Percentiles rank a stretch among this genome's conserved stretches.
Conservation (phyloP, 2,888 invertebrate genomes). For the Drosophila lutescens region DNA sequence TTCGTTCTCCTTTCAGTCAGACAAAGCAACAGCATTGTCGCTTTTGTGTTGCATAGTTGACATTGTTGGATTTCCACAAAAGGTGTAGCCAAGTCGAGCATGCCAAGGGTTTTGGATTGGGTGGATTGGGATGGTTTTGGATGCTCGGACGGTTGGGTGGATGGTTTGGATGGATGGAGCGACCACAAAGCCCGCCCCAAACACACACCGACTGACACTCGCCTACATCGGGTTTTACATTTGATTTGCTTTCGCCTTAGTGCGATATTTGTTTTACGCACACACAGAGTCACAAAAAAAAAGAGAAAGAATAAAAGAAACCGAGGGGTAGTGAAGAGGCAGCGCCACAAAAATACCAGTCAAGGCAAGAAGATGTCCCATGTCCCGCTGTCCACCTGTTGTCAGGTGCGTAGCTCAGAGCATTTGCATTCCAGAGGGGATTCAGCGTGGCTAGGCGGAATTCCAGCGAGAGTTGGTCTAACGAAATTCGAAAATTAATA, state of each 20-base stretch:
- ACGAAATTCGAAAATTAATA: background rate
- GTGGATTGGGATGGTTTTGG: constrained; percentile 2
- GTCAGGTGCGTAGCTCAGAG: constrained; percentile 31
- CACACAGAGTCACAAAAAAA: constrained; percentile 8
- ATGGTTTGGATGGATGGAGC: constrained; percentile 4
- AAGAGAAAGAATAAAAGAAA: background rate
- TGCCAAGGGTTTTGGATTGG: constrained; percentile 12
- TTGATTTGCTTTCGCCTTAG: constrained; percentile 72
- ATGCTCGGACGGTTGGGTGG: background rate
- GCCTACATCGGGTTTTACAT: constrained; percentile 51
- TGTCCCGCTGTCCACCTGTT: constrained; percentile 30
- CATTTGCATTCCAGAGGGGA: constrained; percentile 7
- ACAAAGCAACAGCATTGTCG: constrained; percentile 75
- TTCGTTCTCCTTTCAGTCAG: constrained; percentile 53
- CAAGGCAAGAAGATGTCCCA: constrained; percentile 38
- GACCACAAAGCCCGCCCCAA: constrained; percentile 52
- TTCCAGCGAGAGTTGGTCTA: background rate
- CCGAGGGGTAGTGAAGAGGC: constrained; percentile 20
- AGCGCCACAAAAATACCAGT: constrained; percentile 33
- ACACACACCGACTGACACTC: constrained; percentile 17
- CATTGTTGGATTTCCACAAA: constrained; percentile 76
- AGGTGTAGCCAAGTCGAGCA: constrained; percentile 59
- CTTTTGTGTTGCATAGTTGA: constrained; percentile 77
- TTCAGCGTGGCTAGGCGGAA: background rate
- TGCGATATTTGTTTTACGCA: constrained; percentile 67